phyloP scores from a whole-genome alignment of 2,113 vertebrate species.

The Piprites chloris region DNA sequence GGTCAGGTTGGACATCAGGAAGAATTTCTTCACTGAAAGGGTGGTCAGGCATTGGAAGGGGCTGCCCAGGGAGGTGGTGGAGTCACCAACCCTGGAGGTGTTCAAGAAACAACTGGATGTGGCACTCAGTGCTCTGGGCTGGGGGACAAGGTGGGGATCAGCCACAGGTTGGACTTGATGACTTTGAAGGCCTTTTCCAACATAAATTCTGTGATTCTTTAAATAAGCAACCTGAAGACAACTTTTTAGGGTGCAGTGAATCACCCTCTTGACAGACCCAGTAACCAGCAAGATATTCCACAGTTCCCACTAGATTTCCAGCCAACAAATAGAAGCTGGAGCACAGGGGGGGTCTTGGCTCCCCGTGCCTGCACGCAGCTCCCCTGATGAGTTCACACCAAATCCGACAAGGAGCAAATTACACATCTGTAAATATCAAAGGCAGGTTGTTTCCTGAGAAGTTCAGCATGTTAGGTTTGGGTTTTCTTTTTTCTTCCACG shows the following conservation, averaged over 20 bases:
- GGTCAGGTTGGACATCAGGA: neutral
- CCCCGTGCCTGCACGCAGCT: accelerated
- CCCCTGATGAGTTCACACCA: neutral
- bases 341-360: neutral
- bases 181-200: neutral
- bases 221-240: neutral
- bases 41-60: neutral
- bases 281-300: neutral
- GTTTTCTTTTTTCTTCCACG: neutral
- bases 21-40: neutral
- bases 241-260: neutral
- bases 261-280: accelerated
- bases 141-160: neutral
- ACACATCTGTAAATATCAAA: constrained; percentile 65
- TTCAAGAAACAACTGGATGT: neutral
- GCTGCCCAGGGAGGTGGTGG: neutral
- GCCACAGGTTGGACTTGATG: neutral
- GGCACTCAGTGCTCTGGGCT: neutral
- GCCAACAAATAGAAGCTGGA: neutral
- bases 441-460: constrained; percentile 33
- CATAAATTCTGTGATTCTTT: neutral
- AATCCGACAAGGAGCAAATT: constrained; percentile 52
- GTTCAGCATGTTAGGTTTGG: constrained; percentile 18
- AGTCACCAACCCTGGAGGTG: neutral
- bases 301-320: neutral